These are phyloP conservation scores for Crambe crambe DNA, from an alignment of 37 sponge, comb jelly and placozoan species.

Conservation along the genomic window DNA sequence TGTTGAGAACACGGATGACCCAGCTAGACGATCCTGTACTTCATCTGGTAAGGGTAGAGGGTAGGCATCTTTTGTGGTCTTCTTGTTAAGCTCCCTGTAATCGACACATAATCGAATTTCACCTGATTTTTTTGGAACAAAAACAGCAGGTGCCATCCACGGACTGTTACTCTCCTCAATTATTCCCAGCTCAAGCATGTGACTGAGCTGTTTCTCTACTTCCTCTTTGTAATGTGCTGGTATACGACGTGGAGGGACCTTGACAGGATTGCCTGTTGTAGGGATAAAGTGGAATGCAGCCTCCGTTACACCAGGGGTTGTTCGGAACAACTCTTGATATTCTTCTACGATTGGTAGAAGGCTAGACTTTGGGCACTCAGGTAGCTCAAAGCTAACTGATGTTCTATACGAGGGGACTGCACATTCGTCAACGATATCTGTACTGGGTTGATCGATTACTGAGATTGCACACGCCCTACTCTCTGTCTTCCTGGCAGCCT, in stretches of 20 bases:
- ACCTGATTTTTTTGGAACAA: constrained; percentile 45
- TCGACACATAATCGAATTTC: constrained; percentile 43
- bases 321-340: constrained; percentile 29
- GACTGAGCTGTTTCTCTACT: constrained; percentile 42
- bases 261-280: constrained; percentile 38
- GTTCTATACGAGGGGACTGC: constrained; percentile 11
- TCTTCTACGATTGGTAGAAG: constrained; percentile 3
- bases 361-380: not conserved
- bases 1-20: constrained; percentile 40
- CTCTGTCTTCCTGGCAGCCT: not conserved
- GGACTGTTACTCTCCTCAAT: constrained; percentile 17
- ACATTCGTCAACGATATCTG: constrained; percentile 46
- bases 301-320: constrained; percentile 48
- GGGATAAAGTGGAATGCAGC: constrained; percentile 49
- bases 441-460: not conserved
- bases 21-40: constrained; percentile 50
- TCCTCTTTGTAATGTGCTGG: constrained; percentile 61
- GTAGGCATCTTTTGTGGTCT: constrained; percentile 60
- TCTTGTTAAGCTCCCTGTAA: constrained; percentile 62
- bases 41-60: constrained; percentile 58
- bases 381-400: constrained; percentile 7
- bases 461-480: constrained; percentile 14
- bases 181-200: constrained; percentile 49
- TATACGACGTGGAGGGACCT: constrained; percentile 57
- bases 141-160: constrained; percentile 66